Percentiles rank a stretch among this genome's conserved stretches.
phyloP scores from a whole-genome alignment of 2,888 invertebrate genomes.

The Nineta flava region DNA sequence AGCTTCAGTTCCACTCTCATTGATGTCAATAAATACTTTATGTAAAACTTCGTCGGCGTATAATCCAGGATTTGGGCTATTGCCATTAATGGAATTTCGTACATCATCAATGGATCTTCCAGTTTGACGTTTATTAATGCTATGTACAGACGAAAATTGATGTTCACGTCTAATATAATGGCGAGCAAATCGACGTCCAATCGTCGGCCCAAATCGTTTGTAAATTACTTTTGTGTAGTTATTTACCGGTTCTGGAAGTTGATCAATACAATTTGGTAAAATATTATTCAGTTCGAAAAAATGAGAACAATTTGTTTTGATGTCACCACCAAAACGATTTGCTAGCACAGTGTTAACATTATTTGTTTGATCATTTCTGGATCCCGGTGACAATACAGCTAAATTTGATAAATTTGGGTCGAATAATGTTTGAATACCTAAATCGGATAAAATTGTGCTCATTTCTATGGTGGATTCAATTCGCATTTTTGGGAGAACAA shows the following conservation, averaged over 20 bases:
- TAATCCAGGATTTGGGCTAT: conserved; percentile 38
- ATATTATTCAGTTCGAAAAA: conserved; percentile 18
- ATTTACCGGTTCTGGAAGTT: conserved; percentile 12
- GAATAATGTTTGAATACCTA: conserved; percentile 51
- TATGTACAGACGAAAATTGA: background rate
- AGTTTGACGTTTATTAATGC: conserved; percentile 4
- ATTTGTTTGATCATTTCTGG: background rate
- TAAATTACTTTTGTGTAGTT: conserved; percentile 16
- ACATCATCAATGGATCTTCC: conserved; percentile 17
- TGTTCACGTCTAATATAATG: conserved; percentile 10
- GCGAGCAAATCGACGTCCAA: conserved; percentile 21
- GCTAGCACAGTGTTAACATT: background rate
- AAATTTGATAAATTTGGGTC: conserved; percentile 43
- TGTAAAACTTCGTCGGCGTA: conserved; percentile 46
- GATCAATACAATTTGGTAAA: conserved; percentile 12
- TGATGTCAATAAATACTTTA: conserved; percentile 46
- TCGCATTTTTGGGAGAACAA: conserved; percentile 57
- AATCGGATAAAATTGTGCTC: conserved; percentile 31
- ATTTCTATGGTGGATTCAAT: conserved; percentile 41
- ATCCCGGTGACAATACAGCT: conserved; percentile 40
- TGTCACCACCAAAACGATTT: background rate
- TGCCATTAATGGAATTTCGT: conserved; percentile 19
- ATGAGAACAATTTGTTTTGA: conserved; percentile 17
- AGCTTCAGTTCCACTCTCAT: conserved; percentile 55
- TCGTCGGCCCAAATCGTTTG: conserved; percentile 21